phyloP scores from a whole-genome alignment of 53 echinoderm and acorn worm genomes.

The Arbacia lixula region DNA sequence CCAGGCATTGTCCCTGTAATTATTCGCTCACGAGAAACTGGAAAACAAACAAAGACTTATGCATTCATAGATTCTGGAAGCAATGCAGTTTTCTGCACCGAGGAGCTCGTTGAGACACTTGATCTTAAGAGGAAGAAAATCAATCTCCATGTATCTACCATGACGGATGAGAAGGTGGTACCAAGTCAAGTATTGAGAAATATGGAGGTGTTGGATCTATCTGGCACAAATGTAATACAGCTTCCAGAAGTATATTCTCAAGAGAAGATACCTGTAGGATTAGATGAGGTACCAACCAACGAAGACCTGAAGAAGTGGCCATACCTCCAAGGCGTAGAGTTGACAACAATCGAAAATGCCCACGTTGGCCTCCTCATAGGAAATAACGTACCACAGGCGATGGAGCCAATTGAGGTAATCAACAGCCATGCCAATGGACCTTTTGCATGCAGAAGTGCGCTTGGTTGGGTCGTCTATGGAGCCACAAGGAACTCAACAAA shows the following conservation, averaged over 20 bases:
- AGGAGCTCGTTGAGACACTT: constrained; percentile 11
- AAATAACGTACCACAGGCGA: background rate
- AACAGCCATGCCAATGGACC: background rate
- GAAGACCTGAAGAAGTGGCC: background rate
- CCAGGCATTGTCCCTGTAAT: background rate
- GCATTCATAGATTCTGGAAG: constrained; percentile 58
- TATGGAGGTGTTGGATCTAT: constrained; percentile 45
- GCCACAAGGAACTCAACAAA: background rate
- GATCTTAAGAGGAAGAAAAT: background rate
- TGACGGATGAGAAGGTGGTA: constrained; percentile 40
- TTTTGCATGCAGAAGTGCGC: background rate
- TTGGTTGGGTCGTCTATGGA: background rate
- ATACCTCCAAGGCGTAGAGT: background rate
- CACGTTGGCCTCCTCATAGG: background rate
- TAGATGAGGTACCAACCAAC: background rate
- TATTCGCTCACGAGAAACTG: background rate
- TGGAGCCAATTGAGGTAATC: background rate
- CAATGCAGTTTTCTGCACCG: constrained; percentile 56
- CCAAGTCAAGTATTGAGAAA: background rate
- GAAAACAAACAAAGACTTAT: constrained; percentile 48
- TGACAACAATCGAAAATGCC: background rate
- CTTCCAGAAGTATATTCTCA: constrained; percentile 54
- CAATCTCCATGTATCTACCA: constrained; percentile 3
- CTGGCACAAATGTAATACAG: background rate
- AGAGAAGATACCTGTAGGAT: background rate